Conservation (phyloP, 1,140 invertebrate genomes). For the Leptoteleia sp. region DNA sequence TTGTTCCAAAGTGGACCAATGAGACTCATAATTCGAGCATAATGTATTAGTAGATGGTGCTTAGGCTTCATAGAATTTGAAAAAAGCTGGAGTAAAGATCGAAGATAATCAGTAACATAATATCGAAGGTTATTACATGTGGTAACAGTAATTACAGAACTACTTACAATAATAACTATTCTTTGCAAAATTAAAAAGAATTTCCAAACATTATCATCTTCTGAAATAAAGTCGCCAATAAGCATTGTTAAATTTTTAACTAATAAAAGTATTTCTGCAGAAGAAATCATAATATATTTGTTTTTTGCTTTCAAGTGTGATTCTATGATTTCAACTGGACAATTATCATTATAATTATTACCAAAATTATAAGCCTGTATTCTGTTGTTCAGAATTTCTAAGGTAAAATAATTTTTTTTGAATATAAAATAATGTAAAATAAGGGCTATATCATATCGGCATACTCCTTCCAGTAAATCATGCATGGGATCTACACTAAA, state of each 20-base stretch:
- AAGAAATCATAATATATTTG: neutral
- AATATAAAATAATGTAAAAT: conserved; percentile 68
- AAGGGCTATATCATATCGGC: conserved; percentile 68
- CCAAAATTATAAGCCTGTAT: conserved; percentile 14
- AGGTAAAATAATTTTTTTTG: conserved; percentile 65
- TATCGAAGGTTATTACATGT: too few species aligned
- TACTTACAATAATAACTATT: too few species aligned
- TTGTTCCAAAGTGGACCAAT: too few species aligned
- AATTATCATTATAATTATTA: neutral
- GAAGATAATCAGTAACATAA: neutral
- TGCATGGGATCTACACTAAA: conserved; percentile 73
- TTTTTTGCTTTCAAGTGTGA: conserved; percentile 53
- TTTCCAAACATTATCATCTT: conserved; percentile 63
- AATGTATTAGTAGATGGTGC: too few species aligned
- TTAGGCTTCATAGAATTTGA: too few species aligned
- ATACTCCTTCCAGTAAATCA: conserved; percentile 76
- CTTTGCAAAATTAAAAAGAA: conserved; percentile 31
- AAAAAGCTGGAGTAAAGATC: too few species aligned
- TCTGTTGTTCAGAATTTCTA: conserved; percentile 61
- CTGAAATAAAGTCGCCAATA: conserved; percentile 65
- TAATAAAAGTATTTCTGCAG: conserved; percentile 62
- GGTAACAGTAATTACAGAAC: conserved; percentile 2
- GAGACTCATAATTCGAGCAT: too few species aligned
- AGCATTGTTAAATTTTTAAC: conserved; percentile 68
- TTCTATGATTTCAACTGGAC: conserved; percentile 35